Conservation (phyloP, 2,888 invertebrate species). For the Parthenolecanium corni region DNA sequence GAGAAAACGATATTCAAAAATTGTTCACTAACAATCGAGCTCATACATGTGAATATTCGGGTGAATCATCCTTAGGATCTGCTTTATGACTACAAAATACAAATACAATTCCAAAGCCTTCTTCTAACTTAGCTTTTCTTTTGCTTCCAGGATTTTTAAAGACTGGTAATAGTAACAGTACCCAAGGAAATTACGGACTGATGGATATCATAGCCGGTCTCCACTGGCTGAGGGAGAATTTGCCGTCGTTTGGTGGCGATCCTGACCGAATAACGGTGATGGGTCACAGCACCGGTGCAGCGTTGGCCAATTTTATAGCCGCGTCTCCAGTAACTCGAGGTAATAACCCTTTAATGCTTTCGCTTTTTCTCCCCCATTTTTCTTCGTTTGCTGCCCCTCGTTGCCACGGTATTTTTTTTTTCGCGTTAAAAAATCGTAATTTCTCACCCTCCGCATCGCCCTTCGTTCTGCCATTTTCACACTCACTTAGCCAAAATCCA, state of each 20-base stretch:
- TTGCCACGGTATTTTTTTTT: background rate
- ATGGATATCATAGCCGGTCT: slow-evolving; percentile 90
- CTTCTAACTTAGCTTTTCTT: no score
- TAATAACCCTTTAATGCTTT: slow-evolving; percentile 38
- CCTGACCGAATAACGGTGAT: slow-evolving; percentile 82
- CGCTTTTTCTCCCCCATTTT: background rate
- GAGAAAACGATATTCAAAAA: no score
- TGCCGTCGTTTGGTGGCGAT: slow-evolving; percentile 91
- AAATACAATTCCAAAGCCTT: no score
- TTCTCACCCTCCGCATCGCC: no score
- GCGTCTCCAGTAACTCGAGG: slow-evolving; percentile 92
- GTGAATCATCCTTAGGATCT: no score
- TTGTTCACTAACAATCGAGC: no score
- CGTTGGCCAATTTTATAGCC: slow-evolving; percentile 88
- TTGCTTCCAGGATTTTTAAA: slow-evolving; percentile 77
- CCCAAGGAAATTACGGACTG: slow-evolving; percentile 81
- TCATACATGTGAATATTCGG: no score
- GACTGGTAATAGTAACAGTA: slow-evolving; percentile 76
- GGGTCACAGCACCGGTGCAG: slow-evolving; percentile 94
- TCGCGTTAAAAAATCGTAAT: no score
- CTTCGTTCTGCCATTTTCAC: no score
- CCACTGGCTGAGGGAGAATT: slow-evolving; percentile 91
- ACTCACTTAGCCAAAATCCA: no score
- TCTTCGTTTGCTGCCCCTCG: background rate
- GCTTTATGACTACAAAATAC: no score